A percentile compares a stretch with the other conserved stretches of the same genome.
Evolutionary conservation across 2,797 vertebrate genomes (phyloP).

Genomic region (Neoniphon sammara): DNA sequence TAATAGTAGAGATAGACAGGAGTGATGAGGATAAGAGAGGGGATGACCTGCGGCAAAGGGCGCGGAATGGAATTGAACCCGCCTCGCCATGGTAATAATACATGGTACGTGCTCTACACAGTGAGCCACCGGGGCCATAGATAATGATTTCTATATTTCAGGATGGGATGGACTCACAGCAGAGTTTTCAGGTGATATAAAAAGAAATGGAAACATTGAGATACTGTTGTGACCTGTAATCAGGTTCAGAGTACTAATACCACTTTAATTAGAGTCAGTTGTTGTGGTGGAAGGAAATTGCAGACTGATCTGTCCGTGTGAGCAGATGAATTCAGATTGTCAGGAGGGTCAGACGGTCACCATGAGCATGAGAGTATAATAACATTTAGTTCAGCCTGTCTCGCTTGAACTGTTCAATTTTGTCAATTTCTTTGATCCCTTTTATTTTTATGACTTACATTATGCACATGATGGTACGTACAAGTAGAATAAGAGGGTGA

Average conservation of each 20-base stretch:
- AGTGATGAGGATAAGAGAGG: no score
- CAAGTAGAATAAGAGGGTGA: not conserved
- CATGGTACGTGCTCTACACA: no score
- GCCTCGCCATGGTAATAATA: no score
- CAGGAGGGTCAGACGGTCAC: not conserved
- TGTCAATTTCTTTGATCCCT: no score
- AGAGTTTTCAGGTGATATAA: not conserved
- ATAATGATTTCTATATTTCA: not conserved
- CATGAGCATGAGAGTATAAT: not conserved
- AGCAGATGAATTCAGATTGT: not conserved
- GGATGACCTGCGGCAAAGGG: no score
- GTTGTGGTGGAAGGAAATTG: not conserved
- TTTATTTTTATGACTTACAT: no score
- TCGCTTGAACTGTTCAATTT: not conserved
- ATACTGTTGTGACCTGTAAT: not conserved
- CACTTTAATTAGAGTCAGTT: not conserved
- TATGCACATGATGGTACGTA: not conserved
- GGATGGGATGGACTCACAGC: not conserved
- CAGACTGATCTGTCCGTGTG: not conserved
- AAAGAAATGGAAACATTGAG: no score
- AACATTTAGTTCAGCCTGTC: not conserved
- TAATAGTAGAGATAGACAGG: no score
- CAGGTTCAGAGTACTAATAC: not conserved
- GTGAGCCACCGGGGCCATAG: not conserved
- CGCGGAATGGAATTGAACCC: no score